phyloP scores from a whole-genome alignment of 2,888 invertebrate genomes.

The Pristionchus arcanus region DNA sequence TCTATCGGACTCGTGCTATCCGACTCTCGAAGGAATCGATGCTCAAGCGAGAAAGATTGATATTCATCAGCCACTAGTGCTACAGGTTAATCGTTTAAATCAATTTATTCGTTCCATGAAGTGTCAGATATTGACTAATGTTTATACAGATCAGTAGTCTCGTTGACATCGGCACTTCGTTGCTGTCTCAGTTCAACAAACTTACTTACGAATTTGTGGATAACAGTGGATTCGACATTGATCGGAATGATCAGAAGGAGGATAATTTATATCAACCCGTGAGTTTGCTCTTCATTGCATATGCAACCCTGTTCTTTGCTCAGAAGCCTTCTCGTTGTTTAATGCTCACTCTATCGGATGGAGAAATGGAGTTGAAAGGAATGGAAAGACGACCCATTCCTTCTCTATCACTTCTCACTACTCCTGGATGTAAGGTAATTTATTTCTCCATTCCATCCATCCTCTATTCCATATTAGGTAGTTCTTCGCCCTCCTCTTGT shows the following conservation, averaged over 20 bases:
- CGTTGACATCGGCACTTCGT: conserved; percentile 55
- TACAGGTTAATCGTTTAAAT: conserved; percentile 13
- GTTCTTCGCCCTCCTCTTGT: conserved; percentile 45
- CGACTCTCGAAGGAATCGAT: conserved; percentile 44
- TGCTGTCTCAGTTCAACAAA: conserved; percentile 56
- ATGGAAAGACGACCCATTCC: conserved; percentile 44
- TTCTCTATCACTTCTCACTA: conserved; percentile 45
- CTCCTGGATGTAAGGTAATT: conserved; percentile 43
- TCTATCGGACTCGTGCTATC: conserved; percentile 40
- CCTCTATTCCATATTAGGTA: not conserved
- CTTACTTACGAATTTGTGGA: conserved; percentile 57
- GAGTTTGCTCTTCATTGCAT: not conserved
- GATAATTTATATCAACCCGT: conserved; percentile 46
- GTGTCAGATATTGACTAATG: not conserved
- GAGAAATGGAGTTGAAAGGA: conserved; percentile 30
- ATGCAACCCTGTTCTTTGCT: not conserved
- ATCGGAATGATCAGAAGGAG: conserved; percentile 54
- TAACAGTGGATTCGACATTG: conserved; percentile 58
- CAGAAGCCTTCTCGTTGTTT: conserved; percentile 52
- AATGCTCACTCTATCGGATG: conserved; percentile 45
- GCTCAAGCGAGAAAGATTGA: not conserved
- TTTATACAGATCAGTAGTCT: conserved; percentile 55
- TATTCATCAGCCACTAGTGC: not conserved
- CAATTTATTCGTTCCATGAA: not conserved
- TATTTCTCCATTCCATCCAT: not conserved